Base-by-base conservation (phyloP, 1,140 invertebrate genomes). In the Himalopsyche phryganea region DNA sequence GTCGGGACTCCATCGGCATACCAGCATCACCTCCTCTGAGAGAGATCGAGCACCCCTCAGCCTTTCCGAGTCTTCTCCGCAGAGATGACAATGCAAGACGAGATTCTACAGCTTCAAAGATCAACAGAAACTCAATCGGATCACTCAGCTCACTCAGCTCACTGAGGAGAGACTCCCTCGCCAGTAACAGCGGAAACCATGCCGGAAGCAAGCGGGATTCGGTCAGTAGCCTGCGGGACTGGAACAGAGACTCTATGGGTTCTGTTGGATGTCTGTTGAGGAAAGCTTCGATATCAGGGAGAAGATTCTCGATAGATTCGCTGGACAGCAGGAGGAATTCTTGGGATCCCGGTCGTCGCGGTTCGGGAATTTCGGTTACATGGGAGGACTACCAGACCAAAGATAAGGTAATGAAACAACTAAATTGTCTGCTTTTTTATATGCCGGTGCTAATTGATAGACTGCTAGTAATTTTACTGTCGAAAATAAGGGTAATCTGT, bases 221-320 rank as follows among this genome's bases (percentile, higher is more conserved):
- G 68, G 69, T 40, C 58, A 74, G 14, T 2, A 54, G 69, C 68
- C 42, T 58, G 72, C 67, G 75, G 51, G 75, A 77, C 15, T 77
- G 76, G 75, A 77, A 77, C 52, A 67, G 76, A 15, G 76, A 78
- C 57, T 75, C 75, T 47, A 71, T 75, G 11, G 71, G 74, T 10
- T 76, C 74, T 0, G 72, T 66, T 13, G 70, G 71, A 55, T 73
- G 71, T 0, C 55, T 78, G 4, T 72, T 72, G 50, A 76, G 78
- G 55, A 78, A 77, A 45, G 81, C 80, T 0, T 77, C 78, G 44
- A 80, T 82, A 35, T 28, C 23, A 9, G 78, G 74, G 35, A 72
- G 81, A 61, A 78, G 82, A 58, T 85, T 84, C 40, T 89, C 87
- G 0, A 83, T 83, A 3, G 87, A 89, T 69, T 89, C 86, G 0